Percentiles rank a stretch among this genome's conserved stretches.
These are phyloP conservation scores for Pachyramphus minor DNA, from an alignment of 2,113 vertebrate genomes.

Conservation along the genomic window DNA sequence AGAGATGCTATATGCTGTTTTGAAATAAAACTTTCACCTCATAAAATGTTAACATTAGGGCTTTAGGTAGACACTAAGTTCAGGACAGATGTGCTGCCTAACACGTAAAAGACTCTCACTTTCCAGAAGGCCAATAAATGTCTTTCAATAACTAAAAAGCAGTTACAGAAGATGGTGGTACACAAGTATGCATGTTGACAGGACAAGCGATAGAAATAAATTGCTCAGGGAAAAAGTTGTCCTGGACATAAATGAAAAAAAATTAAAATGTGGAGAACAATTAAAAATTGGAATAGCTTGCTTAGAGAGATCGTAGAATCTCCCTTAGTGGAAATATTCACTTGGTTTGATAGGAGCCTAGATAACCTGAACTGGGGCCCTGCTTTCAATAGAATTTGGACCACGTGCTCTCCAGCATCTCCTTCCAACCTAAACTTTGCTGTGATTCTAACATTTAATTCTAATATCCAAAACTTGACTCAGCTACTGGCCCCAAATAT, in stretches of 20 bases:
- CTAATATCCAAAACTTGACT: not conserved
- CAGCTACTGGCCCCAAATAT: not conserved
- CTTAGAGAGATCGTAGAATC: not conserved
- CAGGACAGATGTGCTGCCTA: not conserved
- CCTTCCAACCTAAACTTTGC: not conserved
- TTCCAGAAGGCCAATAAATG: not conserved
- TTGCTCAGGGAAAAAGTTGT: not conserved
- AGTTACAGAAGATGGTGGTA: not conserved
- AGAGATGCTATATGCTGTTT: not conserved
- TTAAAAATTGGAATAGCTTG: not conserved
- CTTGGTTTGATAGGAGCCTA: not conserved
- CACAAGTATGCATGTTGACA: not conserved
- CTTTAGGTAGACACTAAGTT: not conserved
- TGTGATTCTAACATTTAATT: not conserved
- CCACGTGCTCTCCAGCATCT: not conserved
- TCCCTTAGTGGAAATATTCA: not conserved
- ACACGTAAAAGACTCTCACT: not conserved
- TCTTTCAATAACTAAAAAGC: not conserved
- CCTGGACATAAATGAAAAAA: not conserved
- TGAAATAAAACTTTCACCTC: not conserved
- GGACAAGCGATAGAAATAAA: not conserved
- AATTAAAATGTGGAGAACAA: not conserved
- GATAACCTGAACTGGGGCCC: not conserved
- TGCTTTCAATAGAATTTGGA: not conserved
- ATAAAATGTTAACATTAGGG: not conserved